phyloP scores from a whole-genome alignment of 2,113 vertebrate species.

The Myiagra hebetior region DNA sequence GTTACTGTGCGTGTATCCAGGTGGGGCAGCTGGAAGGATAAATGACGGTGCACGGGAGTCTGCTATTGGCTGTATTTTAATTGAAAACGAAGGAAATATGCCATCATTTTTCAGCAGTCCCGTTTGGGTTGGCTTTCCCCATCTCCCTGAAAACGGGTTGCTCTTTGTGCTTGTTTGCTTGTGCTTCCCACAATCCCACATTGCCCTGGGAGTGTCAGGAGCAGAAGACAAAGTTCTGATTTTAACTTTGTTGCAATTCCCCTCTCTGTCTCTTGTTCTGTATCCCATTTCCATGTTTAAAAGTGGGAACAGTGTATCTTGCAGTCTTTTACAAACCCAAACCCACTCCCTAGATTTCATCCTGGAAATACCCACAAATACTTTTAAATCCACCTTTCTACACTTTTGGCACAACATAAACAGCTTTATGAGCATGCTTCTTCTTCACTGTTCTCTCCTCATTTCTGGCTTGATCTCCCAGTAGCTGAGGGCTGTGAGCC shows the following conservation, averaged over 20 bases:
- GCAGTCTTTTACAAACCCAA: background rate
- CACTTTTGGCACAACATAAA: background rate
- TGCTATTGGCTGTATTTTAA: background rate
- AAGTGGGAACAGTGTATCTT: background rate
- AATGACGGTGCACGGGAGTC: background rate
- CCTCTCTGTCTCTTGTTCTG: no score
- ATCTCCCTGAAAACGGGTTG: background rate
- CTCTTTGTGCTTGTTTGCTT: background rate
- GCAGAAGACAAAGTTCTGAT: background rate
- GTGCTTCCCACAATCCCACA: rapidly evolving
- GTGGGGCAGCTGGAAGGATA: background rate
- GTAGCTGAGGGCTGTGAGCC: background rate
- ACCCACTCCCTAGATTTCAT: background rate
- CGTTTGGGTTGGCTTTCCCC: background rate
- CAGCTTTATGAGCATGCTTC: background rate
- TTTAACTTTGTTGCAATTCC: background rate
- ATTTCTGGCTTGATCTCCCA: background rate
- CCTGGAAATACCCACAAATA: background rate
- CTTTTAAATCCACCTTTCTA: background rate
- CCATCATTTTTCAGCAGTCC: background rate
- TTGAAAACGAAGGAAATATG: background rate
- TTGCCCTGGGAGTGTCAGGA: background rate
- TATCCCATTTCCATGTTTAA: background rate
- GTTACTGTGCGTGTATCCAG: rapidly evolving
- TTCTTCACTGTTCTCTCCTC: background rate